A percentile compares a stretch with the other conserved stretches of the same genome.
Conservation (phyloP, 2,113 vertebrate species). For the Pollimyrus isidori region DNA sequence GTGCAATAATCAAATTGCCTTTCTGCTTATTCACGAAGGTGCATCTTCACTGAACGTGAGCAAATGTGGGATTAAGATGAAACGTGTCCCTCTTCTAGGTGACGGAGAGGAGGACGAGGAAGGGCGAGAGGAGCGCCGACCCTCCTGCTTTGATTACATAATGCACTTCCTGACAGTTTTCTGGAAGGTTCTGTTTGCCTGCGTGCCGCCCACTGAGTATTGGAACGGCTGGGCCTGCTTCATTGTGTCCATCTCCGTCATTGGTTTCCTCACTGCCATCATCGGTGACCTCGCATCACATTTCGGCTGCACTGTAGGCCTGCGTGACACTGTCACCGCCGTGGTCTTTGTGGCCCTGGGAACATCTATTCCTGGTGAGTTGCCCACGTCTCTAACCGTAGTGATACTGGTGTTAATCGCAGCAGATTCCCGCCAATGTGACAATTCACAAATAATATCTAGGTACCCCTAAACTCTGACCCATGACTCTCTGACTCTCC, state of each 20-base stretch:
- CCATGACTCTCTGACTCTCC: not conserved
- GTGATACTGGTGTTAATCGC: not conserved
- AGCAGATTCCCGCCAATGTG: not conserved
- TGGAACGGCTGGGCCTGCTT: conserved; percentile 94
- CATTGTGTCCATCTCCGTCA: conserved; percentile 70
- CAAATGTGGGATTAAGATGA: not conserved
- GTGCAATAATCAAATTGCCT: not conserved
- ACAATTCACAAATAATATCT: not conserved
- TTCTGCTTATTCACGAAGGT: not conserved
- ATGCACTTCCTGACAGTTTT: conserved; percentile 92
- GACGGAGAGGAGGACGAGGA: conserved; percentile 71
- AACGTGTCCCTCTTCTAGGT: conserved; percentile 37
- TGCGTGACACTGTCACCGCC: conserved; percentile 81
- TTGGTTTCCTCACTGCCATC: conserved; percentile 79
- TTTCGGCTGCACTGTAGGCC: conserved; percentile 84
- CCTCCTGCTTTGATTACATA: conserved; percentile 82
- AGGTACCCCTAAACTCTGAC: not conserved
- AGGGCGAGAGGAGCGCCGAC: conserved; percentile 69
- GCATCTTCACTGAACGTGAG: not conserved
- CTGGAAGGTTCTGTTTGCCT: conserved; percentile 92
- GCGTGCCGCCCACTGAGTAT: conserved; percentile 82
- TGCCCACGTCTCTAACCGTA: no score
- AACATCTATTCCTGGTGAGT: conserved; percentile 80
- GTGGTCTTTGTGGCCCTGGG: conserved; percentile 87
- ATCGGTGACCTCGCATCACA: conserved; percentile 85